Percentiles rank a stretch among this genome's conserved stretches.
Evolutionary conservation across 2,888 invertebrate genomes (phyloP).

Genomic region (Caradrina kadenii): DNA sequence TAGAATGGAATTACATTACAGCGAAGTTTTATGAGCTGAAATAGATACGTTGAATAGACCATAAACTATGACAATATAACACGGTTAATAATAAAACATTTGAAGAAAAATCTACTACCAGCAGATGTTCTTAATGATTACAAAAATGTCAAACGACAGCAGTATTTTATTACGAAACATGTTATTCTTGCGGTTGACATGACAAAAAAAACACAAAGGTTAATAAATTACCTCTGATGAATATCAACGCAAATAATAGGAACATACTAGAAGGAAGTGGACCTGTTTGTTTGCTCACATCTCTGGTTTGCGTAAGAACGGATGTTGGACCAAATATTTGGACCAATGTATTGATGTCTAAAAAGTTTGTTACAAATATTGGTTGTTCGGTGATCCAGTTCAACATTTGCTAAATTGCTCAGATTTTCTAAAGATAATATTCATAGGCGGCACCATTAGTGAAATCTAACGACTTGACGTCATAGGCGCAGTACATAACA

Average conservation of each 20-base stretch:
- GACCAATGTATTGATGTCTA: not conserved
- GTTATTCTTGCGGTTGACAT: constrained; percentile 51
- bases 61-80: constrained; percentile 27
- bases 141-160: constrained; percentile 50
- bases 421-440: constrained; percentile 29
- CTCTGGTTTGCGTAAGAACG: constrained; percentile 46
- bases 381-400: constrained; percentile 3
- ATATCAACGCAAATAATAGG: constrained; percentile 48
- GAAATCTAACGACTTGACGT: constrained; percentile 46
- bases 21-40: constrained; percentile 9
- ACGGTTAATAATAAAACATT: constrained; percentile 9
- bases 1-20: too few species aligned
- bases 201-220: constrained; percentile 49
- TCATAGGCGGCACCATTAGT: constrained; percentile 13
- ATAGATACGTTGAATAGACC: constrained; percentile 1
- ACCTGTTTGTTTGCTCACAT: constrained; percentile 36
- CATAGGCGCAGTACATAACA: constrained; percentile 40
- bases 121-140: constrained; percentile 53
- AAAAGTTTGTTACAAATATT: not conserved
- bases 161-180: constrained; percentile 52
- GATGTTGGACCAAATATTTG: constrained; percentile 47
- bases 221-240: constrained; percentile 58
- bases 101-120: constrained; percentile 35
- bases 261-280: constrained; percentile 22
- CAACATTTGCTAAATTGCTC: constrained; percentile 3